A percentile compares a stretch with the other conserved stretches of the same genome.
Evolutionary conservation across 2,113 vertebrate species (phyloP).

Genomic region (Leptocoma aspasia): DNA sequence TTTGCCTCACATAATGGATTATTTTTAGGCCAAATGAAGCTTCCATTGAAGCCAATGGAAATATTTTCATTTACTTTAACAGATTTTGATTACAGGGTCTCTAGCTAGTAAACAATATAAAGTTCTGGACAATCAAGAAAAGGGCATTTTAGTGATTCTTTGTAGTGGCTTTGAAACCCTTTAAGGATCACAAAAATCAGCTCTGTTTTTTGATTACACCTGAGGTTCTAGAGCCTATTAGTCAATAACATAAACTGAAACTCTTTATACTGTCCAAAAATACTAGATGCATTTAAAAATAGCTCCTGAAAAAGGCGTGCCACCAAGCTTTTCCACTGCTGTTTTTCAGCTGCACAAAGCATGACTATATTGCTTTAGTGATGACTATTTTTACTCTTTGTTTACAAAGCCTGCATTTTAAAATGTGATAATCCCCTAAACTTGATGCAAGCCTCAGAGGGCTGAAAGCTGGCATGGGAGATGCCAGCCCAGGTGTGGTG

Average conservation of each 20-base stretch:
- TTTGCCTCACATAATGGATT: background rate
- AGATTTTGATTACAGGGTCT: background rate
- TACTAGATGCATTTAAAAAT: background rate
- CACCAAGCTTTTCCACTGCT: background rate
- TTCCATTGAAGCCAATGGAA: background rate
- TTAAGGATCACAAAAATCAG: background rate
- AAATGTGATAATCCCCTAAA: constrained; percentile 30
- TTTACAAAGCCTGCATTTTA: constrained; percentile 49
- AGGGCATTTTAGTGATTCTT: background rate
- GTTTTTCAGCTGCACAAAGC: constrained; percentile 17
- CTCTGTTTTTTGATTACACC: background rate
- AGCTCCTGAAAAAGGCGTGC: background rate
- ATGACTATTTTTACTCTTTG: background rate
- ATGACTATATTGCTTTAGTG: background rate
- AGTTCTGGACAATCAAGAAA: background rate
- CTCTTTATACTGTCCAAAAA: background rate
- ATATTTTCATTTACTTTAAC: background rate
- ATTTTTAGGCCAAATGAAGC: background rate
- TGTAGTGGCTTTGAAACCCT: background rate
- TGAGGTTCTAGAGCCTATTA: background rate
- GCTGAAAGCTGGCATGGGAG: constrained; percentile 16
- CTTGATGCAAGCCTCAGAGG: constrained; percentile 28
- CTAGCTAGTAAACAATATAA: background rate
- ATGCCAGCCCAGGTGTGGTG: constrained; percentile 54
- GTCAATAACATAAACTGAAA: background rate